These are phyloP conservation scores for Choristoneura fumiferana DNA, from an alignment of 1,140 invertebrate species.

Conservation along the genomic window DNA sequence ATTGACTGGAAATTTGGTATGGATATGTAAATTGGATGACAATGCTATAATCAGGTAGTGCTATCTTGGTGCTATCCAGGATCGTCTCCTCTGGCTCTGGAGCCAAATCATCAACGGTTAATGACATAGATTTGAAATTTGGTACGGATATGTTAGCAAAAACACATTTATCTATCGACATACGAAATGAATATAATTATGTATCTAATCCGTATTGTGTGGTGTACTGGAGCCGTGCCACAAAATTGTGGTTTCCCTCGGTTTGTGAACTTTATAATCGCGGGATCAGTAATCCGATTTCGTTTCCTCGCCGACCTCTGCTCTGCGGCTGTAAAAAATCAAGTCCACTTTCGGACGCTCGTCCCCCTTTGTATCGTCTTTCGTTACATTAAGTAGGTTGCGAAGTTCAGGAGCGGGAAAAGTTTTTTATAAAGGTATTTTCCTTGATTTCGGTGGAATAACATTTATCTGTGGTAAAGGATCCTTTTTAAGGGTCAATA, in stretches of 20 bases:
- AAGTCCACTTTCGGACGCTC: conserved; percentile 40
- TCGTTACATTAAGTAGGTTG: conserved; percentile 25
- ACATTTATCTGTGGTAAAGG: conserved; percentile 20
- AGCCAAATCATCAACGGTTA: no score
- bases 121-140: no score
- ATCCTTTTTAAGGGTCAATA: conserved; percentile 14
- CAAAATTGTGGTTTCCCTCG: conserved; percentile 55
- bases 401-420: conserved; percentile 30
- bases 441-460: conserved; percentile 28
- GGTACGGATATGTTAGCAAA: no score
- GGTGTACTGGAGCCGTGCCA: conserved; percentile 34
- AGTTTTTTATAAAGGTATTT: conserved; percentile 35
- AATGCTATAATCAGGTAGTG: no score
- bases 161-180: no score
- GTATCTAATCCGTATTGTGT: conserved; percentile 19
- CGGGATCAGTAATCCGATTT: conserved; percentile 63
- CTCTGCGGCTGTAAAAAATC: conserved; percentile 58
- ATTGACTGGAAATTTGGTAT: no score
- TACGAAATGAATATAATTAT: conserved; percentile 11
- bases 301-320: conserved; percentile 60
- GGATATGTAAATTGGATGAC: no score
- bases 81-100: no score
- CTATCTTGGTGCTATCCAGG: no score
- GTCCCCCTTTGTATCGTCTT: conserved; percentile 42
- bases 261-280: conserved; percentile 62